phyloP scores from a whole-genome alignment of 2,888 invertebrate species.

The Rapana venosa region DNA sequence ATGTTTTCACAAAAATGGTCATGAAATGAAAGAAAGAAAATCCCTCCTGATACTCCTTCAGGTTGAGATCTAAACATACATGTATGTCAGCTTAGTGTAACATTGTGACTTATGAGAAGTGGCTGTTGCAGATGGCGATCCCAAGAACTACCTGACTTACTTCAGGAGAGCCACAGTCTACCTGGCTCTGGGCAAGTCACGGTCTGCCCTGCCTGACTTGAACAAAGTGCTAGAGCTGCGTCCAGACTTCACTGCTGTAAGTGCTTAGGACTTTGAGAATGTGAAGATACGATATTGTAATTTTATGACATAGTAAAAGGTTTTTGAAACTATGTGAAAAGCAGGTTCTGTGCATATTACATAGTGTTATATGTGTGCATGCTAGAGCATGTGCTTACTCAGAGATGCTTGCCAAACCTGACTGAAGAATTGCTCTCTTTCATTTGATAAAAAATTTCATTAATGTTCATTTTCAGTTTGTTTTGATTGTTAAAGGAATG shows the following conservation, averaged over 20 bases:
- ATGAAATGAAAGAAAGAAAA: too few relatives aligned
- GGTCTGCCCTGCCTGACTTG: conserved; percentile 95
- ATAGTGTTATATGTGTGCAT: background rate
- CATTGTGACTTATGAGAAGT: too few relatives aligned
- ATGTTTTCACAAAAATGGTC: too few relatives aligned
- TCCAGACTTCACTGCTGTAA: conserved; percentile 94
- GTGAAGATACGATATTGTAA: background rate
- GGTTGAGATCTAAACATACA: too few relatives aligned
- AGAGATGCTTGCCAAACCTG: background rate
- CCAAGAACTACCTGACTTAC: conserved; percentile 95
- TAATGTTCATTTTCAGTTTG: too few relatives aligned
- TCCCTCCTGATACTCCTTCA: too few relatives aligned
- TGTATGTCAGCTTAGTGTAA: too few relatives aligned
- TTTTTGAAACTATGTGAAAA: background rate
- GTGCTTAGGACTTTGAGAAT: conserved; percentile 67
- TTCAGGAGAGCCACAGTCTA: conserved; percentile 97
- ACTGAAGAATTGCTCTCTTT: background rate
- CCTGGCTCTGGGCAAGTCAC: conserved; percentile 95
- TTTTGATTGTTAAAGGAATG: too few relatives aligned
- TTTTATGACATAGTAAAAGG: background rate
- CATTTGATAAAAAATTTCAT: too few relatives aligned
- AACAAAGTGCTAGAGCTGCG: conserved; percentile 94
- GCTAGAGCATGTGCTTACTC: background rate
- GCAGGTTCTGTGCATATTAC: background rate
- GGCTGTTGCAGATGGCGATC: conserved; percentile 90